Conservation (phyloP, 2,113 vertebrate genomes). For the Stictonetta naevosa region DNA sequence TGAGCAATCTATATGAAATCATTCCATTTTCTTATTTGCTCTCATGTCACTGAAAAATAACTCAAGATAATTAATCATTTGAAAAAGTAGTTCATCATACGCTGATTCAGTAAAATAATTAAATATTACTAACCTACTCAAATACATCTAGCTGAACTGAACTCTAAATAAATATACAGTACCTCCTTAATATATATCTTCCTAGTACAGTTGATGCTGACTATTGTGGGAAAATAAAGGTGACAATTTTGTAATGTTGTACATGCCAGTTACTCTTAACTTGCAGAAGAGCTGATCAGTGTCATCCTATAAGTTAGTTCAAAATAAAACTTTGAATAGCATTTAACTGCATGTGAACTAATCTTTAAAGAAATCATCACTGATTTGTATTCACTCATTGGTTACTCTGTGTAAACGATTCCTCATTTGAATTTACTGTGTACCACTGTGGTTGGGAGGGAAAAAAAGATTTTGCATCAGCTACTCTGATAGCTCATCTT, state of each 20-base stretch:
- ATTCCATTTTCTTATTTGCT: not conserved
- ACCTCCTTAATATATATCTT: not conserved
- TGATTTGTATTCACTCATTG: not conserved
- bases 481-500: not conserved
- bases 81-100: not conserved
- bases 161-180: not conserved
- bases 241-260: not conserved
- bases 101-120: not conserved
- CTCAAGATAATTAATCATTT: not conserved
- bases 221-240: not conserved
- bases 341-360: not conserved
- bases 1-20: not conserved
- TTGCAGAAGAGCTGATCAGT: not conserved
- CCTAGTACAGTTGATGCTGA: not conserved
- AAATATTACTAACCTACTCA: not conserved
- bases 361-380: not conserved
- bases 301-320: not conserved
- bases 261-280: accelerated
- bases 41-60: not conserved
- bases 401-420: not conserved
- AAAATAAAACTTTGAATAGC: not conserved
- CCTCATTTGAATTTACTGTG: not conserved
- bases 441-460: accelerated
- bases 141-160: not conserved
- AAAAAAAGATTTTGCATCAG: not conserved